Base-by-base conservation (phyloP, 2,797 vertebrate species). In the Pterois miles region DNA sequence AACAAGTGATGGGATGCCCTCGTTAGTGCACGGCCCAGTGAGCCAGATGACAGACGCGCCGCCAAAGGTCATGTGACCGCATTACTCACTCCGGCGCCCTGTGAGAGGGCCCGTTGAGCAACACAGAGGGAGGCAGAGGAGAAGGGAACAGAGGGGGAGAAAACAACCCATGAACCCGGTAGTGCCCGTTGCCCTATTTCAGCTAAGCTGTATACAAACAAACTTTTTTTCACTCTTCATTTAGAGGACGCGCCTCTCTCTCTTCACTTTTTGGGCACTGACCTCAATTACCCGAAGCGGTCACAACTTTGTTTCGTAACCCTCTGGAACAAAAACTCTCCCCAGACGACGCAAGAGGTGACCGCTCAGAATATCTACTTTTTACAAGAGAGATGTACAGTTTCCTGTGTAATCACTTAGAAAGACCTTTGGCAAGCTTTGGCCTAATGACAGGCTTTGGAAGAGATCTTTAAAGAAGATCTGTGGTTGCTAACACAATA, bases 1-100 rank as follows among this genome's bases (percentile, higher is more conserved):
- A 94, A 93, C 95, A 94, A 95, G 89, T 92, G 91, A 93, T 95
- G 93, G 91, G 94, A 94, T 92, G 93, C 93, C 91, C 92, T 92
- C 70, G 82, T 95, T 94, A 95, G 91, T 33, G 79, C 82, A 91
- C 53, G 89, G 92, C 89, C 93, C 93, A 94, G 82, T 94, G 89
- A 90, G 86, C 93, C 82, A 89, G 90, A 95, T 95, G 93, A 95
- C 93, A 95, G 91, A 91, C 71, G 5, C 65, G 80, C 90, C 87
- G 84, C 91, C 83, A 78, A 89, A 88, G 93, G 94, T 94, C 93
- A 95, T 94, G 94, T 96, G 94, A 95, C 93, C 76, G 29, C 86
- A 94, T 95, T 94, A 95, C 86, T 93, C 91, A 91, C 88, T 90
- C 83, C 80, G 88, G 86, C 76, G 65, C 91, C 83, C 91, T 76